Evolutionary conservation across 2,797 vertebrate genomes (phyloP).

Genomic region (Gephyroberyx darwinii): DNA sequence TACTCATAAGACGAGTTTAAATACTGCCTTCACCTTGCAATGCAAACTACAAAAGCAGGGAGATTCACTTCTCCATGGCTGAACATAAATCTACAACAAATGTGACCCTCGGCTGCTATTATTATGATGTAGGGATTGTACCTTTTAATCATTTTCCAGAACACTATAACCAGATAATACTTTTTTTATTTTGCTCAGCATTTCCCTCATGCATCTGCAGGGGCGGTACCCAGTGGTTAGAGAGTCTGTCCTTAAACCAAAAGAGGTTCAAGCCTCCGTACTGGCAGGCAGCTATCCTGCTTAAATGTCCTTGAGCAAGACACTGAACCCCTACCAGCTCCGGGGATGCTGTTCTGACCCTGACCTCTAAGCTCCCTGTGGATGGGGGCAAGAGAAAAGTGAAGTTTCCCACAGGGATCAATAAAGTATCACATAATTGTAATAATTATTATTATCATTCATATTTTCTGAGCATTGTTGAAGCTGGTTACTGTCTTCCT

Average conservation of each 20-base stretch:
- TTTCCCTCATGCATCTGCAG: too few relatives aligned
- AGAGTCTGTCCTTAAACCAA: too few relatives aligned
- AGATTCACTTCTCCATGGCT: neutral
- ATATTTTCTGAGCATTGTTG: neutral
- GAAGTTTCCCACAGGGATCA: neutral
- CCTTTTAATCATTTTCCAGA: too few relatives aligned
- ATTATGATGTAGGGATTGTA: neutral
- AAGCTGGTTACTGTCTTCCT: neutral
- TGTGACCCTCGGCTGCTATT: neutral
- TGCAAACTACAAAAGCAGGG: neutral
- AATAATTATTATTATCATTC: neutral
- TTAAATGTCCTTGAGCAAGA: neutral
- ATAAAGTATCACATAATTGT: neutral
- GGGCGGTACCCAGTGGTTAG: too few relatives aligned
- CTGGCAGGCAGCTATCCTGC: neutral
- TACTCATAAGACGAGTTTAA: neutral
- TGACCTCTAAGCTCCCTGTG: too few relatives aligned
- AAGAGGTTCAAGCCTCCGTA: too few relatives aligned
- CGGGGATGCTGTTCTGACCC: too few relatives aligned
- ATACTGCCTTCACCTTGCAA: neutral
- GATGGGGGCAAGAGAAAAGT: too few relatives aligned
- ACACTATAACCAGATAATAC: too few relatives aligned
- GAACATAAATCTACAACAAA: neutral
- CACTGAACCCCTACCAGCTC: neutral
- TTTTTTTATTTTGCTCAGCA: too few relatives aligned